A percentile compares a stretch with the other conserved stretches of the same genome.
These are phyloP conservation scores for Zaprionus kolodkinae DNA, from an alignment of 1,140 invertebrate genomes.

Conservation along the genomic window DNA sequence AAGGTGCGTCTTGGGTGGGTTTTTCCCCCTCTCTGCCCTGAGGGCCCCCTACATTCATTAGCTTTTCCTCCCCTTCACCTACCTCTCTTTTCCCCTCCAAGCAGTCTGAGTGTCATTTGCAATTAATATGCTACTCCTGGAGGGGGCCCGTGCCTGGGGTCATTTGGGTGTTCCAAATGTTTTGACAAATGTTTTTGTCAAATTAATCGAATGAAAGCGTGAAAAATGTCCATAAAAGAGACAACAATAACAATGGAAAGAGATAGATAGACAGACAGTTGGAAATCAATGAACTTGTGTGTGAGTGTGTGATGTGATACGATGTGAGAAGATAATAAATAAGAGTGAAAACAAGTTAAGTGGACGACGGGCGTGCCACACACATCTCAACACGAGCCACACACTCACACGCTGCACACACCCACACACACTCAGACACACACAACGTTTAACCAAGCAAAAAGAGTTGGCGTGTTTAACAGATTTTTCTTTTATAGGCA, in stretches of 20 bases:
- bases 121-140: conserved; percentile 6
- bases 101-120: conserved; percentile 10
- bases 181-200: conserved; percentile 48
- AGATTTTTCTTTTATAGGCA: conserved; percentile 27
- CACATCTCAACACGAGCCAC: conserved; percentile 23
- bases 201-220: conserved; percentile 72
- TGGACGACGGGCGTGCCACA: conserved; percentile 50
- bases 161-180: conserved; percentile 35
- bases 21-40: conserved; percentile 38
- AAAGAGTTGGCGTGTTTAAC: conserved; percentile 63
- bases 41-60: conserved; percentile 39
- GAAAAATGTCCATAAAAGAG: conserved; percentile 57
- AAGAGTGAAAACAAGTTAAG: conserved; percentile 74
- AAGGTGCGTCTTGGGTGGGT: conserved; percentile 60
- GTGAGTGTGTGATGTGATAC: background rate
- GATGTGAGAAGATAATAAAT: conserved; percentile 65
- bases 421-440: conserved; percentile 8
- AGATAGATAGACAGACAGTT: conserved; percentile 19
- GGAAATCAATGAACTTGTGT: conserved; percentile 70
- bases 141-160: background rate
- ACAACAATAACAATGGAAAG: conserved; percentile 23
- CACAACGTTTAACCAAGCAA: conserved; percentile 35
- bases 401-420: conserved; percentile 9
- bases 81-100: background rate
- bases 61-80: conserved; percentile 25